phyloP scores from a whole-genome alignment of 1,140 invertebrate genomes.

The Tetramorium parvispinum region DNA sequence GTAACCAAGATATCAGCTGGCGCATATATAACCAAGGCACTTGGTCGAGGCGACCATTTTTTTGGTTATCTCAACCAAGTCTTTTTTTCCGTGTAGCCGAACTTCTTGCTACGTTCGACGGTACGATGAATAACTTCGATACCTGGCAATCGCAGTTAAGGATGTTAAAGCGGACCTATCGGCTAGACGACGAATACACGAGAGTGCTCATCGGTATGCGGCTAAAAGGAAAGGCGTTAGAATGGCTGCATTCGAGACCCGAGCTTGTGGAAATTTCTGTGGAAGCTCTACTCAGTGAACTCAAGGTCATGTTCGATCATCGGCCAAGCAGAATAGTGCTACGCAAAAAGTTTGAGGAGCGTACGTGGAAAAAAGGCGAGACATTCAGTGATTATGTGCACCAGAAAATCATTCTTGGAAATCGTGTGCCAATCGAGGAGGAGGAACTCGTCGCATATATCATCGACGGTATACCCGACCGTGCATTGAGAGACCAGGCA shows the following conservation, averaged over 20 bases:
- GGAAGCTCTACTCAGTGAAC: not conserved
- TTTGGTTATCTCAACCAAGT: too few species aligned
- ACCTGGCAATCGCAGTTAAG: not conserved
- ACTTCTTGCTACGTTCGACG: not conserved
- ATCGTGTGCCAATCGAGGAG: slow-evolving; percentile 4
- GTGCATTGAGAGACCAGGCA: slow-evolving; percentile 21
- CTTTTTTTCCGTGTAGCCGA: not conserved
- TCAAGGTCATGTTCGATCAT: slow-evolving; percentile 14
- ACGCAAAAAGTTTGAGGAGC: slow-evolving; percentile 4
- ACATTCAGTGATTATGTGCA: slow-evolving; percentile 24
- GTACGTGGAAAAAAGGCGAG: slow-evolving; percentile 15
- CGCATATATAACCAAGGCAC: too few species aligned
- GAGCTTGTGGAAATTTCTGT: slow-evolving; percentile 24
- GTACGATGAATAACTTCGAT: not conserved
- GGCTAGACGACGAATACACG: not conserved
- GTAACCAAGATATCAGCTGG: too few species aligned
- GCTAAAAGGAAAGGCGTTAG: slow-evolving; percentile 19
- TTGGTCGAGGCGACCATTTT: too few species aligned
- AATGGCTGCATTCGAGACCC: slow-evolving; percentile 27
- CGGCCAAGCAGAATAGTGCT: not conserved
- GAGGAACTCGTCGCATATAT: slow-evolving; percentile 30
- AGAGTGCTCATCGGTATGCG: not conserved
- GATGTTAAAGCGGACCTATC: not conserved
- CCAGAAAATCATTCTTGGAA: slow-evolving; percentile 42
- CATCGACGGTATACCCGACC: slow-evolving; percentile 42